Evolutionary conservation across 2,113 vertebrate genomes (phyloP).

Genomic region (Pelecanoides urinatrix): DNA sequence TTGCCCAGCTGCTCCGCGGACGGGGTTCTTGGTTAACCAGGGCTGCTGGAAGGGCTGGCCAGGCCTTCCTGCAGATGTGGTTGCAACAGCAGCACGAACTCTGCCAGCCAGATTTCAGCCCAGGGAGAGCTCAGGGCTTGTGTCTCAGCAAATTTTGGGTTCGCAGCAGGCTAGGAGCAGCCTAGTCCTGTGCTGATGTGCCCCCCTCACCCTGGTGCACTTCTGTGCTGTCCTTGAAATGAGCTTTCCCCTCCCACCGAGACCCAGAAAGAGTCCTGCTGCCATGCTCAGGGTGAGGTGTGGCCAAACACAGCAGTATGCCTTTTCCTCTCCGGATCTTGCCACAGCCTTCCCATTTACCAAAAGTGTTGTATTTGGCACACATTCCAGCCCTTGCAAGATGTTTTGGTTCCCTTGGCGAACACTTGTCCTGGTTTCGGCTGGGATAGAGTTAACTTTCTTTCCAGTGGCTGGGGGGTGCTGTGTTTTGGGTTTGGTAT

Average conservation of each 20-base stretch:
- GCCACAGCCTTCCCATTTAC: neutral
- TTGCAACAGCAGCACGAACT: neutral
- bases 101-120: fast-evolving
- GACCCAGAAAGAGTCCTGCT: neutral
- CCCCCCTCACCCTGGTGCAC: too few species aligned
- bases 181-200: neutral
- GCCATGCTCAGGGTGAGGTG: neutral
- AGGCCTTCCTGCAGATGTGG: neutral
- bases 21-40: neutral
- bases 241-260: neutral
- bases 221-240: neutral
- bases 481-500: too few species aligned
- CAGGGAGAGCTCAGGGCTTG: neutral
- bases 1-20: neutral
- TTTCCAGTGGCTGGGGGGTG: too few species aligned
- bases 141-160: neutral
- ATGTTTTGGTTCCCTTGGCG: neutral
- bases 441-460: too few species aligned
- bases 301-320: neutral
- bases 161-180: neutral
- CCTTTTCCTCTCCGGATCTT: neutral
- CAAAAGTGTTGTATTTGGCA: neutral
- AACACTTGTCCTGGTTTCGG: too few species aligned
- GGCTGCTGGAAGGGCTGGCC: neutral
- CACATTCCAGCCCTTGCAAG: neutral